Evolutionary conservation across 1,140 invertebrate genomes (phyloP), one percentile per base, ranked within the genome.

Genomic region (Macrocentrus cingulum): DNA sequence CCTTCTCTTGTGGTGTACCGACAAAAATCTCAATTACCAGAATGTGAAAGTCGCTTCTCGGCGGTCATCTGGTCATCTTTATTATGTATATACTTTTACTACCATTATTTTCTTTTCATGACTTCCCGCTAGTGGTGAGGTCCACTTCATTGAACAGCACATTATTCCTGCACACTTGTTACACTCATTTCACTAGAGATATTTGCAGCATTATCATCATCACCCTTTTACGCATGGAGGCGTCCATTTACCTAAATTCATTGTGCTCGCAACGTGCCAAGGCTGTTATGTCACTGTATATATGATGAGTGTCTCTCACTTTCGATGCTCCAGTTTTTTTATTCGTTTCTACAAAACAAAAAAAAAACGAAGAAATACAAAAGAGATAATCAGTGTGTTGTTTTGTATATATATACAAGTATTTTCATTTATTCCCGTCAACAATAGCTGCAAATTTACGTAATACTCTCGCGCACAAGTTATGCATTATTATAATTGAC

Each of bases 21-120:
- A 22, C 13, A 52, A 20, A 57, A 48, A 58, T 64, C 60, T 52
- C 60, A 62, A 60, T 62, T 65, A 66, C 67, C 49, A 70, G 64
- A 71, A 71, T 69, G 69, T 71, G 70, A 71, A 71, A 71, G 70
- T 71, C 63, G 60, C 52, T 63, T 64, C n/a, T n/a, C n/a, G n/a
- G n/a, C 65, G 70, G 70, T 71, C 70, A 71, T 69, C 65, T 70
- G 70, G 68, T 67, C 68, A 72, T 68, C 61, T 63, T 68, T 69
- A 64, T 66, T 69, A 67, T 67, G 65, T 67, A 66, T 68, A 68
- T 65, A 63, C 25, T 25, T 58, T 50, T 42, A 54, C 37, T 61
- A 62, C 51, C 59, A 51, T 18, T 39, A 3, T 20, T 37, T 22
- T 20, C n/a, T 51, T 37, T 3, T 37, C 15, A 22, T 37, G 20